A percentile compares a stretch with the other conserved stretches of the same genome.
Conservation (phyloP, 2,113 vertebrate species). For the Cebus imitator region DNA sequence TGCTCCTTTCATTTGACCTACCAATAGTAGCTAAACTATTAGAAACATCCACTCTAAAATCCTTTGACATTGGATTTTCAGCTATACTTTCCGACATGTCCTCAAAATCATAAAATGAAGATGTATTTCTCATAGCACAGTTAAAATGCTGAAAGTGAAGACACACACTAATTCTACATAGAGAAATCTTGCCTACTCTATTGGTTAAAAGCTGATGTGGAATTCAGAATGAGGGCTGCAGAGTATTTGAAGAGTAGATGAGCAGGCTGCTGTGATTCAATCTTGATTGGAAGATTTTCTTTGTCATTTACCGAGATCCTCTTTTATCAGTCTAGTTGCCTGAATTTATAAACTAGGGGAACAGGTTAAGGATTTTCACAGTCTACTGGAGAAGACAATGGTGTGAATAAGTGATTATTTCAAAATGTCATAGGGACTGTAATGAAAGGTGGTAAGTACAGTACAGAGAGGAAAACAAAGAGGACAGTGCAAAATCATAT, state of each 20-base stretch:
- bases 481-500: not conserved
- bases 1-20: not conserved
- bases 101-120: not conserved
- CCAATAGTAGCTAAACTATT: not conserved
- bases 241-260: not conserved
- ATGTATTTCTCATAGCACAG: not conserved
- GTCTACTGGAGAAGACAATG: not conserved
- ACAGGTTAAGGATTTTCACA: not conserved
- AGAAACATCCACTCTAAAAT: not conserved
- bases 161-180: not conserved
- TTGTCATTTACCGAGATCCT: not conserved
- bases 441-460: not conserved
- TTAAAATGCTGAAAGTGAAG: not conserved
- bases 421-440: not conserved
- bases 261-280: not conserved
- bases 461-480: not conserved
- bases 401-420: not conserved
- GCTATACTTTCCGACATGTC: not conserved
- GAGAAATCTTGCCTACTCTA: not conserved
- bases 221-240: not conserved
- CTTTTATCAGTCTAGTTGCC: not conserved
- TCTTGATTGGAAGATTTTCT: not conserved
- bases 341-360: not conserved
- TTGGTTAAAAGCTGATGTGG: not conserved
- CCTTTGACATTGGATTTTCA: not conserved